These are phyloP conservation scores for Chrysodeixis includens DNA, from an alignment of 2,888 invertebrate genomes.

Conservation along the genomic window DNA sequence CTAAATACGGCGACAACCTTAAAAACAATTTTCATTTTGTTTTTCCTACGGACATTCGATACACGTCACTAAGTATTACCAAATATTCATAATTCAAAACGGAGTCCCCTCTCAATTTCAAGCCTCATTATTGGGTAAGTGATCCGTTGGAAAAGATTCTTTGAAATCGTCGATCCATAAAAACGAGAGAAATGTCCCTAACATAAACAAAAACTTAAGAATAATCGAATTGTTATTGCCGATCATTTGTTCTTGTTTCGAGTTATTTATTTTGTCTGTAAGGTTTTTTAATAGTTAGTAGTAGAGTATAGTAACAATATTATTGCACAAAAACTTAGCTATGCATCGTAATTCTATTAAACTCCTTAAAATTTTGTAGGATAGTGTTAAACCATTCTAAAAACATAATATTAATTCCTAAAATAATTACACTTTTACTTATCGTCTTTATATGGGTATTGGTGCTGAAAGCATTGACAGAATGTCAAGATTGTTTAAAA, in stretches of 20 bases:
- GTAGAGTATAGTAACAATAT: too few relatives aligned
- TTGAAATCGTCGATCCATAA: constrained; percentile 9
- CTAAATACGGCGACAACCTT: too few relatives aligned
- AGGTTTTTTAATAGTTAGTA: background rate
- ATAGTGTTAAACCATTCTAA: too few relatives aligned
- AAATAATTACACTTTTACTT: too few relatives aligned
- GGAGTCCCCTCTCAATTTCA: constrained; percentile 43
- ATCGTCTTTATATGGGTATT: too few relatives aligned
- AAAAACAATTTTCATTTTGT: too few relatives aligned
- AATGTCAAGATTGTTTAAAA: too few relatives aligned
- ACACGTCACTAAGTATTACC: constrained; percentile 25
- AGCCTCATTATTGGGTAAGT: constrained; percentile 42
- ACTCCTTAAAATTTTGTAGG: too few relatives aligned
- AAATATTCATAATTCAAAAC: constrained; percentile 31
- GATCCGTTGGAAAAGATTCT: constrained; percentile 33
- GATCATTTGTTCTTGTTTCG: background rate
- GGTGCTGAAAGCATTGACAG: too few relatives aligned
- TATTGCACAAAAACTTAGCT: too few relatives aligned
- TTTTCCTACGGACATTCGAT: constrained; percentile 17
- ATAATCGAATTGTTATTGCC: background rate
- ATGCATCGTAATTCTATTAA: too few relatives aligned
- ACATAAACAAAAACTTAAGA: background rate
- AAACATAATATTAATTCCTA: too few relatives aligned
- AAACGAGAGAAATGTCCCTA: constrained; percentile 11
- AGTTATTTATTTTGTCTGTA: background rate